These are phyloP conservation scores for Cheilinus undulatus DNA, from an alignment of 2,113 vertebrate genomes.

Conservation along the genomic window DNA sequence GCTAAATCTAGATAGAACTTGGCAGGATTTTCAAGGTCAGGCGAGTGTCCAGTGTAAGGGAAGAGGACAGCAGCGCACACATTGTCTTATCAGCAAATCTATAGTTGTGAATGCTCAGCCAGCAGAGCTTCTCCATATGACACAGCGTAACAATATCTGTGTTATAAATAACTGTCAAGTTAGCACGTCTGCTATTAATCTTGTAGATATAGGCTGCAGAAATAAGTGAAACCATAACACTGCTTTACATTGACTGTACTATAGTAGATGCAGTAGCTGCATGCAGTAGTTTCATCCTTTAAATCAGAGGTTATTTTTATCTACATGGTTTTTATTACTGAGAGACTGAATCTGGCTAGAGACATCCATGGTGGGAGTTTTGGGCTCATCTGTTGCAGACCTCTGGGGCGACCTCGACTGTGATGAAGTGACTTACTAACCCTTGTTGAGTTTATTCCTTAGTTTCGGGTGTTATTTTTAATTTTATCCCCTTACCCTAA, in stretches of 20 bases:
- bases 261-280: constrained; percentile 30
- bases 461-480: too few relatives aligned
- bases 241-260: constrained; percentile 17
- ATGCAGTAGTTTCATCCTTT: constrained; percentile 26
- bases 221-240: constrained; percentile 19
- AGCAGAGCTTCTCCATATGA: constrained; percentile 47
- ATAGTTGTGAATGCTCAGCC: constrained; percentile 50
- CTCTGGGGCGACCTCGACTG: too few relatives aligned
- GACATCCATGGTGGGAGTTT: too few relatives aligned
- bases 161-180: constrained; percentile 37
- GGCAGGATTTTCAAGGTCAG: constrained; percentile 60
- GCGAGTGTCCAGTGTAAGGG: constrained; percentile 45
- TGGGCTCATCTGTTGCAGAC: too few relatives aligned
- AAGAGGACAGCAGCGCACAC: constrained; percentile 46
- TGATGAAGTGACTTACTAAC: too few relatives aligned
- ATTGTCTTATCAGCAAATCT: constrained; percentile 68
- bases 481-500: too few relatives aligned
- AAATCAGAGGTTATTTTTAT: constrained; percentile 15
- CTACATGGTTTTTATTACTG: background rate
- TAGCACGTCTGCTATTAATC: constrained; percentile 28
- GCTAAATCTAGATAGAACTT: constrained; percentile 43
- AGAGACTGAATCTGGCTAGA: too few relatives aligned
- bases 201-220: constrained; percentile 34
- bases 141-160: constrained; percentile 55
- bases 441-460: too few relatives aligned